A percentile compares a stretch with the other conserved stretches of the same genome.
Evolutionary conservation across 2,888 invertebrate genomes (phyloP).

Genomic region (Euproctis similis): DNA sequence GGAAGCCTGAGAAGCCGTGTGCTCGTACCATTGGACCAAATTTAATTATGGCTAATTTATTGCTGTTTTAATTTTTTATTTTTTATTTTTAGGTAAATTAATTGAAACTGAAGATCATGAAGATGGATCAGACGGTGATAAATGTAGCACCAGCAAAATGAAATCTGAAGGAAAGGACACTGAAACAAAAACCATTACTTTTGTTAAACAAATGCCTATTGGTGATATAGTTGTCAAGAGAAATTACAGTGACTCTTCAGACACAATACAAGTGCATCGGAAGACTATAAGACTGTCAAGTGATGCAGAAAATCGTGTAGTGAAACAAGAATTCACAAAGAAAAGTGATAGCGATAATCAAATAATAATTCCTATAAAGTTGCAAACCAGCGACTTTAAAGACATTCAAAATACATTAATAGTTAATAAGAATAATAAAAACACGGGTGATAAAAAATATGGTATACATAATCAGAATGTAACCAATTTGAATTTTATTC

Average conservation of each 20-base stretch:
- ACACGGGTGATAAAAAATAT: conserved; percentile 68
- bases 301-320: conserved; percentile 63
- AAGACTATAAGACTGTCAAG: conserved; percentile 64
- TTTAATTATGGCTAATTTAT: neutral
- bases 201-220: conserved; percentile 61
- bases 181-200: conserved; percentile 54
- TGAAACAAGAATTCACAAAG: conserved; percentile 60
- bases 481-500: conserved; percentile 61
- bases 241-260: conserved; percentile 52
- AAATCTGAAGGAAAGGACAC: conserved; percentile 47
- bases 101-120: conserved; percentile 77
- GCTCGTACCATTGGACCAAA: conserved; percentile 1
- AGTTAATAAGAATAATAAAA: conserved; percentile 69
- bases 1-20: too few relatives aligned
- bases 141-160: conserved; percentile 44
- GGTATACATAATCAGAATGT: conserved; percentile 70
- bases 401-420: conserved; percentile 70
- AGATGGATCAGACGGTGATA: conserved; percentile 70
- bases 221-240: conserved; percentile 64
- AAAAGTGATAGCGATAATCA: conserved; percentile 66
- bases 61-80: neutral
- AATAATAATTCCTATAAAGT: conserved; percentile 62
- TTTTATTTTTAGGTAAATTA: conserved; percentile 69
- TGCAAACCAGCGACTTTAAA: conserved; percentile 63
- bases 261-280: conserved; percentile 51